Evolutionary conservation across 2,888 invertebrate species (phyloP).

Genomic region (Caradrina kadenii): DNA sequence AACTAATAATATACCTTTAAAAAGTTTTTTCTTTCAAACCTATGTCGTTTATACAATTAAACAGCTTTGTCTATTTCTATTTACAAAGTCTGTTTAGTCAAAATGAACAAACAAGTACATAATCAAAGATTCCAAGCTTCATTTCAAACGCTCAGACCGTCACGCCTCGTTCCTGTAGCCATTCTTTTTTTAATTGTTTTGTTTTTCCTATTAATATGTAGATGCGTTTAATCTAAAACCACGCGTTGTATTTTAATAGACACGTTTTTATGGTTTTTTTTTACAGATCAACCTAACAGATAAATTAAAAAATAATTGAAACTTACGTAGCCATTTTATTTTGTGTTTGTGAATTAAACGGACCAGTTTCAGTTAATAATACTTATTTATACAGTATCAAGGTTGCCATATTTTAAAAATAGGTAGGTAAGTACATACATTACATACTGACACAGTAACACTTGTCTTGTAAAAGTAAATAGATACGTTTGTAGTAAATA

Average conservation of each 20-base stretch:
- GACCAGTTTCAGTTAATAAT: constrained; percentile 2
- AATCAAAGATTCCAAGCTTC: constrained; percentile 5
- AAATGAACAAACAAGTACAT: background rate
- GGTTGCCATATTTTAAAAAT: constrained; percentile 9
- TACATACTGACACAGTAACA: constrained; percentile 19
- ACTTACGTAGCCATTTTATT: constrained; percentile 1
- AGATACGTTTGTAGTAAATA: constrained; percentile 31
- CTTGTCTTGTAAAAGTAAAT: constrained; percentile 24
- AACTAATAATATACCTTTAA: constrained; percentile 13
- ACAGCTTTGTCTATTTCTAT: constrained; percentile 1
- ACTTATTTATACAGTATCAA: constrained; percentile 16
- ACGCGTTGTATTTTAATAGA: constrained; percentile 18
- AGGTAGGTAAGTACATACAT: constrained; percentile 5
- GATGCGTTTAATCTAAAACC: constrained; percentile 15
- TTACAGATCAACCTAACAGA: background rate
- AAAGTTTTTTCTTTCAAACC: background rate
- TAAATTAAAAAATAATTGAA: constrained; percentile 34
- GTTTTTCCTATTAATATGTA: constrained; percentile 27
- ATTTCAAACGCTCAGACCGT: constrained; percentile 8
- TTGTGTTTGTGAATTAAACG: constrained; percentile 21
- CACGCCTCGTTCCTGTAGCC: background rate
- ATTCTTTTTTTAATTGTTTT: background rate
- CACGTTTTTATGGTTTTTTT: constrained; percentile 35
- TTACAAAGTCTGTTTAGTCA: background rate
- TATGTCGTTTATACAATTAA: too few relatives aligned